Percentiles rank a stretch among this genome's conserved stretches.
phyloP scores from a whole-genome alignment of 1,140 invertebrate genomes.

The Drosophila trapezifrons region DNA sequence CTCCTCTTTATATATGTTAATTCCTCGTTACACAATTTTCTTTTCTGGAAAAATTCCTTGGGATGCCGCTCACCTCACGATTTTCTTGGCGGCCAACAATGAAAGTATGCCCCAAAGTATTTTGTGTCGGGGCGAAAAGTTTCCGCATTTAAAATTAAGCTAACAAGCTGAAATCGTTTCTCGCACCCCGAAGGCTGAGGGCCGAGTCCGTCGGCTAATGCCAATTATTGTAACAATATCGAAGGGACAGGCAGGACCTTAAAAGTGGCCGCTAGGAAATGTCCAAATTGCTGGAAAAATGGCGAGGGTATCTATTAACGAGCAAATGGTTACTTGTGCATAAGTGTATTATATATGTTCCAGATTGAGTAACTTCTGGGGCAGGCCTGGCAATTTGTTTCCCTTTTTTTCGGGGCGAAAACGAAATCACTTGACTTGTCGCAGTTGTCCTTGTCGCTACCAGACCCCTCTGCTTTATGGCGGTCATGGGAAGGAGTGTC shows the following conservation, averaged over 20 bases:
- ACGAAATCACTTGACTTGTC: slow-evolving; percentile 70
- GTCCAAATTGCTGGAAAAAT: slow-evolving; percentile 54
- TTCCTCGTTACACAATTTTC: slow-evolving; percentile 35
- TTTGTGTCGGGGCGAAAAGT: slow-evolving; percentile 41
- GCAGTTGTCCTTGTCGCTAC: slow-evolving; percentile 68
- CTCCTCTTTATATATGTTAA: slow-evolving; percentile 31
- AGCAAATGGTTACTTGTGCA: slow-evolving; percentile 26
- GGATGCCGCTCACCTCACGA: slow-evolving; percentile 23
- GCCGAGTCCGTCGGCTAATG: slow-evolving; percentile 42
- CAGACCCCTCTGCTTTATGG: slow-evolving; percentile 48
- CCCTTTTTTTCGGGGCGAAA: slow-evolving; percentile 7
- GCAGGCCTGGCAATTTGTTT: slow-evolving; percentile 60
- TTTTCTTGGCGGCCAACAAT: slow-evolving; percentile 31
- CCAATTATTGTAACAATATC: slow-evolving; percentile 63
- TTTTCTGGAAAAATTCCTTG: slow-evolving; percentile 9
- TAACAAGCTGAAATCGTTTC: slow-evolving; percentile 64
- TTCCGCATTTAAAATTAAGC: slow-evolving; percentile 54
- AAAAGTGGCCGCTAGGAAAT: slow-evolving; percentile 29
- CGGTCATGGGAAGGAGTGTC: slow-evolving; percentile 27
- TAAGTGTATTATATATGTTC: slow-evolving; percentile 10
- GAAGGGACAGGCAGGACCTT: slow-evolving; percentile 10
- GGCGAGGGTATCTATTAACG: slow-evolving; percentile 36
- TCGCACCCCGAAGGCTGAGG: slow-evolving; percentile 8
- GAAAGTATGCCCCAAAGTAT: slow-evolving; percentile 43
- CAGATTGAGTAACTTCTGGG: slow-evolving; percentile 55